Percentiles rank a stretch among this genome's conserved stretches.
Evolutionary conservation across 2,888 invertebrate genomes (phyloP).

Genomic region (Amphimallon solstitiale): DNA sequence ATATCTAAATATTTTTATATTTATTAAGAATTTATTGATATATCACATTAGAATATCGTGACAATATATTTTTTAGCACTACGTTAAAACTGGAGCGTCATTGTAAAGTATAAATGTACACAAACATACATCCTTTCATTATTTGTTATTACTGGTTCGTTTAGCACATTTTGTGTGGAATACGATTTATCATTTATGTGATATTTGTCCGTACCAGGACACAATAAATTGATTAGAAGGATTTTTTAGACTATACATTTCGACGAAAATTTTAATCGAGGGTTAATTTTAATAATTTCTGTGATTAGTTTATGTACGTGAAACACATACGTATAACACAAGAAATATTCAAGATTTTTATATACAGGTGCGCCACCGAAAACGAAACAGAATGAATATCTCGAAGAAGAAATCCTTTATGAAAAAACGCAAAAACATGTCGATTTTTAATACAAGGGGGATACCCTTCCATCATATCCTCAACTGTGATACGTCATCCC

Average conservation of each 20-base stretch:
- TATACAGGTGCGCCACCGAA: too few species aligned
- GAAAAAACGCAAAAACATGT: too few species aligned
- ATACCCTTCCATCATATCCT: too few species aligned
- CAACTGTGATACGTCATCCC: too few species aligned
- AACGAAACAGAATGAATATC: too few species aligned
- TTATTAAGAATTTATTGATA: slow-evolving; percentile 10
- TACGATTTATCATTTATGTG: slow-evolving; percentile 18
- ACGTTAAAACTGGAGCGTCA: slow-evolving; percentile 28
- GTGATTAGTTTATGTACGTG: too few species aligned
- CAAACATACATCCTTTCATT: slow-evolving; percentile 15
- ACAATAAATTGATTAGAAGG: background rate
- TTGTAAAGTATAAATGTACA: slow-evolving; percentile 30
- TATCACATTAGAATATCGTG: slow-evolving; percentile 12
- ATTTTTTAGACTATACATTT: background rate
- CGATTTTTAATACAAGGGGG: too few species aligned
- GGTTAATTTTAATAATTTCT: too few species aligned
- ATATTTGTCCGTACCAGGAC: background rate
- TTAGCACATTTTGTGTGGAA: slow-evolving; percentile 17
- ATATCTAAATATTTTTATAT: slow-evolving; percentile 16
- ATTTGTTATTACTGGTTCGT: slow-evolving; percentile 20
- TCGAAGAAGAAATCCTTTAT: too few species aligned
- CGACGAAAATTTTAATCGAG: background rate
- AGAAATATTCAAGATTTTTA: too few species aligned
- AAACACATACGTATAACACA: too few species aligned
- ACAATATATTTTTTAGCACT: slow-evolving; percentile 20